phyloP scores from a whole-genome alignment of 2,888 invertebrate genomes.

The Chouioia cunea region DNA sequence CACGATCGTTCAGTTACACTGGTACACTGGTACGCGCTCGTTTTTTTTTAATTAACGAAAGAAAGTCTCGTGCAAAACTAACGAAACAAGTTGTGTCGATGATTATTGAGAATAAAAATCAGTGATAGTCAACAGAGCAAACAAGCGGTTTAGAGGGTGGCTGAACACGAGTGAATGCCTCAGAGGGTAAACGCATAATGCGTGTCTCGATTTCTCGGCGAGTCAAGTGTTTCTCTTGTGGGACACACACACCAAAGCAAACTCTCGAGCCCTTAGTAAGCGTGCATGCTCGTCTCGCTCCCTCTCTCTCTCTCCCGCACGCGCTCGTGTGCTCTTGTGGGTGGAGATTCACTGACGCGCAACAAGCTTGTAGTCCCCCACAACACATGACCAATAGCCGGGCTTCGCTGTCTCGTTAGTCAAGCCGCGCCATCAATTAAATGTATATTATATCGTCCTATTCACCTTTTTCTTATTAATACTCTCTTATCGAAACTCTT shows the following conservation, averaged over 20 bases:
- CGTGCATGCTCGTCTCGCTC: not conserved
- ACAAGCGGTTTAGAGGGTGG: conserved; percentile 46
- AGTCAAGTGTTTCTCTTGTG: conserved; percentile 63
- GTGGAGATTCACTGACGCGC: conserved; percentile 44
- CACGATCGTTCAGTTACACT: not conserved
- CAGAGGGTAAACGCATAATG: conserved; percentile 66
- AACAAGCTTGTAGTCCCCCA: too few relatives aligned
- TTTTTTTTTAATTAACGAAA: not conserved
- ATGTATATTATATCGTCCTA: too few relatives aligned
- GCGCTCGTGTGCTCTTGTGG: conserved; percentile 53
- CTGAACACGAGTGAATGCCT: conserved; percentile 61
- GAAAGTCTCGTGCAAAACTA: not conserved
- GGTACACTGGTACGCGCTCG: not conserved
- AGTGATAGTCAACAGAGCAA: not conserved
- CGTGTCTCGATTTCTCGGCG: conserved; percentile 59
- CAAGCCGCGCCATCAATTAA: too few relatives aligned
- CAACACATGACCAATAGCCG: too few relatives aligned
- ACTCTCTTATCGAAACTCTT: too few relatives aligned
- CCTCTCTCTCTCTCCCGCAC: conserved; percentile 5
- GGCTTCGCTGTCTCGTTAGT: too few relatives aligned
- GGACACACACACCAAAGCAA: conserved; percentile 46
- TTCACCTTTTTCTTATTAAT: too few relatives aligned
- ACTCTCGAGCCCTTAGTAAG: conserved; percentile 24
- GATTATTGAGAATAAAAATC: too few relatives aligned
- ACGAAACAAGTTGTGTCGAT: conserved; percentile 20